Evolutionary conservation across 2,797 vertebrate species (phyloP).

Genomic region (Scleropages formosus): DNA sequence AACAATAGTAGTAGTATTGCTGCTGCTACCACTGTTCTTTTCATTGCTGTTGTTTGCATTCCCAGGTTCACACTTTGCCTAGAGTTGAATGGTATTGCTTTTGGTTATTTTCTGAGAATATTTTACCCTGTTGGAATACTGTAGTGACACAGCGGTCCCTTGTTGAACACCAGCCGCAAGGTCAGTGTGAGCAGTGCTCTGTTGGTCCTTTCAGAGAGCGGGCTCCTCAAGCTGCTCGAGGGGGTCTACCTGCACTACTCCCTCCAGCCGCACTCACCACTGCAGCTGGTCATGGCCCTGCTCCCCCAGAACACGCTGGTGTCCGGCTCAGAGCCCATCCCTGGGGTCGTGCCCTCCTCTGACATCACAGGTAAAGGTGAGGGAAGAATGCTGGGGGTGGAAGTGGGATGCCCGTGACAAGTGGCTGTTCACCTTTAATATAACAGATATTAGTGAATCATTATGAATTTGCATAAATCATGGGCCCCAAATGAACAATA

Average conservation of each 20-base stretch:
- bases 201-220: slow-evolving; percentile 66
- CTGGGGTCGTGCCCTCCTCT: slow-evolving; percentile 65
- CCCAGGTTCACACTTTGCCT: neutral
- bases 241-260: slow-evolving; percentile 72
- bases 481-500: no score
- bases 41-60: neutral
- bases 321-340: slow-evolving; percentile 74
- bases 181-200: slow-evolving; percentile 2
- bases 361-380: slow-evolving; percentile 59
- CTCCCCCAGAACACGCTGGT: slow-evolving; percentile 83
- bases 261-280: slow-evolving; percentile 67
- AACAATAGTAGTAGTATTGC: no score
- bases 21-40: no score
- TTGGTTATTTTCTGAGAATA: neutral
- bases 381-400: neutral
- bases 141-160: no score
- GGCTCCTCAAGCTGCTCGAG: slow-evolving; percentile 69
- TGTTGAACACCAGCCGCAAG: neutral
- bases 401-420: no score
- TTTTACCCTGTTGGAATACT: neutral
- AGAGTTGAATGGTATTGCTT: neutral
- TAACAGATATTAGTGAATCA: neutral
- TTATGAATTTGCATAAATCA: no score
- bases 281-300: slow-evolving; percentile 71
- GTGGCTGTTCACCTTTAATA: no score